Evolutionary conservation across 2,113 vertebrate genomes (phyloP).

Genomic region (Cyanoramphus novaezelandiae): DNA sequence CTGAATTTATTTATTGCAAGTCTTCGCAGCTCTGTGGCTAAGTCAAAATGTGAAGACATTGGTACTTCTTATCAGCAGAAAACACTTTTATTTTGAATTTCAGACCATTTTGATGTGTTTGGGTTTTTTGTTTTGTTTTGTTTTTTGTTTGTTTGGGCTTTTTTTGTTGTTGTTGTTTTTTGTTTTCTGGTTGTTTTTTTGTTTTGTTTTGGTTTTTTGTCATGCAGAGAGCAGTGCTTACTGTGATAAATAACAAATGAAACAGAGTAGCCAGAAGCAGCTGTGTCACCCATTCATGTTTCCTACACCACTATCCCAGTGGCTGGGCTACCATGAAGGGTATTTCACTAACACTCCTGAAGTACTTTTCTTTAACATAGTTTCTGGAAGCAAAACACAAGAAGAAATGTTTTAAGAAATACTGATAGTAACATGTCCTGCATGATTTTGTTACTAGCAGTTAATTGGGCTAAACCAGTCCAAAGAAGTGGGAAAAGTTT

Average conservation of each 20-base stretch:
- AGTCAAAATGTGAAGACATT: background rate
- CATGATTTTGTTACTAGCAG: background rate
- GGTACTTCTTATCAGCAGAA: background rate
- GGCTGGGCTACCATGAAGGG: accelerated
- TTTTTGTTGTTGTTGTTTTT: background rate
- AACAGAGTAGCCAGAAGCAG: background rate
- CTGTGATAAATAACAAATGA: background rate
- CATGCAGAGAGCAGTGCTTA: background rate
- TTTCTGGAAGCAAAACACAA: background rate
- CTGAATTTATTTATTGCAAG: background rate
- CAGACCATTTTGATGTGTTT: background rate
- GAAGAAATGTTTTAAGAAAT: background rate
- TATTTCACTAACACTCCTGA: background rate
- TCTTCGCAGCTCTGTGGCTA: background rate
- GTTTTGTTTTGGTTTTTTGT: background rate
- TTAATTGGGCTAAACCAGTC: background rate
- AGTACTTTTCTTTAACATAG: background rate
- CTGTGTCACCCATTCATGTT: background rate
- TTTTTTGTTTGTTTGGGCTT: background rate
- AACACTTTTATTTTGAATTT: background rate
- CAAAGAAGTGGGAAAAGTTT: background rate
- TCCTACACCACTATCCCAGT: background rate
- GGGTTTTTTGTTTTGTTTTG: background rate
- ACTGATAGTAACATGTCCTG: background rate
- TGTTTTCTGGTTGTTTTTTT: too few species aligned